These are phyloP conservation scores for Acrossocheilus fasciatus DNA, from an alignment of 2,797 vertebrate species.

Conservation along the genomic window DNA sequence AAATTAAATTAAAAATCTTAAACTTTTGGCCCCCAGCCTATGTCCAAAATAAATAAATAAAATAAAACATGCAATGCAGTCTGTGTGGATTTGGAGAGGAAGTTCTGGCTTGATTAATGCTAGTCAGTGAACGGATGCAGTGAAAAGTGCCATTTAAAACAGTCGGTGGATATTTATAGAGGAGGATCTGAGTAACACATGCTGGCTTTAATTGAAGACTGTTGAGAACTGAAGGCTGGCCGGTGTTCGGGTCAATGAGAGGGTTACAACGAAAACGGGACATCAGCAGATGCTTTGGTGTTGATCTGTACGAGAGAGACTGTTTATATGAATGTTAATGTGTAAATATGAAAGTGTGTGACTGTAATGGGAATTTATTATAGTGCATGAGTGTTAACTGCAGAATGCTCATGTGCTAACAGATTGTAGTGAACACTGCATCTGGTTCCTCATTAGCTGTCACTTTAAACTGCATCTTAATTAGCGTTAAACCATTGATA, in stretches of 20 bases:
- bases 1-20: too few relatives aligned
- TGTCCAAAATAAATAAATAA: neutral
- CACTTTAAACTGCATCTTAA: constrained; percentile 81
- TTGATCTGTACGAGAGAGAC: neutral
- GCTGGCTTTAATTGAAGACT: constrained; percentile 43
- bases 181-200: constrained; percentile 10
- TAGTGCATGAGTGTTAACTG: constrained; percentile 69
- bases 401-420: constrained; percentile 60
- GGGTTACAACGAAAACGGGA: neutral
- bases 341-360: constrained; percentile 32
- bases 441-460: constrained; percentile 59
- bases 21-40: neutral
- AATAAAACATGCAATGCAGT: neutral
- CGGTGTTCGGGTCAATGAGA: constrained; percentile 14
- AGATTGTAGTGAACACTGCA: constrained; percentile 68
- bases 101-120: constrained; percentile 33
- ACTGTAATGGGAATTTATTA: constrained; percentile 59
- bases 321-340: constrained; percentile 25
- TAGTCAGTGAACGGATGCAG: constrained; percentile 20
- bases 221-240: constrained; percentile 2
- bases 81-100: neutral
- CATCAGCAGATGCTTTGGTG: neutral
- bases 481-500: constrained; percentile 83
- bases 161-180: constrained; percentile 32
- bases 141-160: constrained; percentile 50